A percentile compares a stretch with the other conserved stretches of the same genome.
Evolutionary conservation across 2,888 invertebrate species (phyloP).

Genomic region (Tholera decimalis): DNA sequence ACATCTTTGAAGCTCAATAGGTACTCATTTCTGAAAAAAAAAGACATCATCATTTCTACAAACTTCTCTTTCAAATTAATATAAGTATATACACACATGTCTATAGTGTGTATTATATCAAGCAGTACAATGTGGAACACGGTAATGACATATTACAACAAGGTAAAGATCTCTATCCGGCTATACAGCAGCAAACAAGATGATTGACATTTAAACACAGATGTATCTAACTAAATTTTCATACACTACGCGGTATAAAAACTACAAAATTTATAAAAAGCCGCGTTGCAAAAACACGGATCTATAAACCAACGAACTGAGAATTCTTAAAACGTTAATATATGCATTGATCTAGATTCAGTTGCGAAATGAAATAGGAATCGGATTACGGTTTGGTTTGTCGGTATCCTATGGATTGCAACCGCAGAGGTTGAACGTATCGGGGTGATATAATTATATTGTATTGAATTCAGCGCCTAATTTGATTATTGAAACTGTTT

Average conservation of each 20-base stretch:
- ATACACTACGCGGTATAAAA: slow-evolving; percentile 16
- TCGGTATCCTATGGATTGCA: slow-evolving; percentile 27
- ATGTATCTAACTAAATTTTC: slow-evolving; percentile 26
- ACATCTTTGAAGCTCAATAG: too few relatives aligned
- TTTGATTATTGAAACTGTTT: slow-evolving; percentile 27
- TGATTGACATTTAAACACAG: slow-evolving; percentile 35
- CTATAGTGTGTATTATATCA: too few relatives aligned
- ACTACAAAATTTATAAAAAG: slow-evolving; percentile 8
- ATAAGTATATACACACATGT: too few relatives aligned
- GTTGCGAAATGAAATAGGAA: slow-evolving; percentile 50
- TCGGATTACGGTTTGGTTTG: slow-evolving; percentile 49
- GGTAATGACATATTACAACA: too few relatives aligned
- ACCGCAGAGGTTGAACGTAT: slow-evolving; percentile 53
- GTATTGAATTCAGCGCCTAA: slow-evolving; percentile 26
- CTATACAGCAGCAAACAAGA: slow-evolving; percentile 5
- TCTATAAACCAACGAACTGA: slow-evolving; percentile 21
- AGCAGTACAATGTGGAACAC: not conserved
- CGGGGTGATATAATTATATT: slow-evolving; percentile 28
- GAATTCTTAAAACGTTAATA: slow-evolving; percentile 38
- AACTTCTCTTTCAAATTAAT: too few relatives aligned
- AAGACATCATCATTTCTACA: too few relatives aligned
- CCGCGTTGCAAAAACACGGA: slow-evolving; percentile 34
- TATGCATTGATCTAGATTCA: slow-evolving; percentile 50
- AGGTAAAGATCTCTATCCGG: slow-evolving; percentile 9
- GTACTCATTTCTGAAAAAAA: too few relatives aligned